Conservation (phyloP, 2,888 invertebrate species). For the Colostygia pectinataria region DNA sequence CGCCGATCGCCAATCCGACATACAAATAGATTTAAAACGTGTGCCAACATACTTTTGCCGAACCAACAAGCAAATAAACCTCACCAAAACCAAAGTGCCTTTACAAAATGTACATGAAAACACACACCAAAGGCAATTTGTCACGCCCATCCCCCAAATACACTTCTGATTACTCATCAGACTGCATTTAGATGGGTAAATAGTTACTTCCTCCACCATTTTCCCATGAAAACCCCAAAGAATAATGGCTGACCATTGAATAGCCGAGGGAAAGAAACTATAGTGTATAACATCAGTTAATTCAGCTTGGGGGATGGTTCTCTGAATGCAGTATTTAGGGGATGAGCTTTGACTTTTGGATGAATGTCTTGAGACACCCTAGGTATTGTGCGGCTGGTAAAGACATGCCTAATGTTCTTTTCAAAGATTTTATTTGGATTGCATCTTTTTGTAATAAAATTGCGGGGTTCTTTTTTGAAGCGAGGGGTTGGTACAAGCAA, state of each 20-base stretch:
- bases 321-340: slow-evolving; percentile 35
- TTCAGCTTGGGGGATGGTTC: slow-evolving; percentile 34
- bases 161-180: slow-evolving; percentile 51
- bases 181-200: slow-evolving; percentile 54
- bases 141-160: slow-evolving; percentile 32
- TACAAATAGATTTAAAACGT: no score
- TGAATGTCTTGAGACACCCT: slow-evolving; percentile 26
- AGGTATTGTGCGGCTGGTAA: slow-evolving; percentile 26
- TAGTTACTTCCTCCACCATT: slow-evolving; percentile 51
- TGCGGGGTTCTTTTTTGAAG: no score
- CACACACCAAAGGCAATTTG: slow-evolving; percentile 28
- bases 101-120: slow-evolving; percentile 13
- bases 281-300: slow-evolving; percentile 39
- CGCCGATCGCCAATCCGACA: no score
- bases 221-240: slow-evolving; percentile 46
- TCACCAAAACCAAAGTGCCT: no score
- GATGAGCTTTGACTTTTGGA: slow-evolving; percentile 34
- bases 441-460: slow-evolving; percentile 16
- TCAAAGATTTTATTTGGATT: slow-evolving; percentile 21
- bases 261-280: slow-evolving; percentile 31
- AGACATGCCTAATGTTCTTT: slow-evolving; percentile 22
- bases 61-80: no score
- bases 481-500: no score
- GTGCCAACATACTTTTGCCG: no score
- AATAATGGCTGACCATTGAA: slow-evolving; percentile 56